Evolutionary conservation across 1,140 invertebrate genomes (phyloP), one percentile per base, ranked within the genome.

Genomic region (Probaryconus sp.): DNA sequence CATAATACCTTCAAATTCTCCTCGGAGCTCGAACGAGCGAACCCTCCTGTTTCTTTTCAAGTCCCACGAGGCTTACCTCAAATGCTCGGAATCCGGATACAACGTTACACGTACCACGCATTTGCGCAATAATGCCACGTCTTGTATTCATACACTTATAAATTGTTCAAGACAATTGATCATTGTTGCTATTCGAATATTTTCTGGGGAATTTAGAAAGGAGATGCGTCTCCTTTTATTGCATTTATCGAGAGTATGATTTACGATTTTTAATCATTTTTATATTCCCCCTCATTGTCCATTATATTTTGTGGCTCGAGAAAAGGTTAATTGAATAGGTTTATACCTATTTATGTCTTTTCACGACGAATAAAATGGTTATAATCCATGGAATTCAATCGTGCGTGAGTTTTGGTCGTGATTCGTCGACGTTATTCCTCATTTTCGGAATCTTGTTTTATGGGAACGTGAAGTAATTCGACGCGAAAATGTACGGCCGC

Each of bases 151-250:
- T 56, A 47, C 13, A 35, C 1, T 47, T 51, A 72, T 56, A 48
- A 63, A 71, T 63, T 71, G 56, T 56, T 40, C 51, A 35, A 71
- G 40, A 76, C 74, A 76, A 76, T 76, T 68, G 68, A 48, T 68
- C 56, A 76, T 76, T 76, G 67, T 76, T 71, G n/a, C n/a, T 5
- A 9, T 21, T 33, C 51, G 4, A 17, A 21, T 11, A 37, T 24
- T 45, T 55, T 63, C 58, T 3, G 51, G 53, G 45, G 71, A 68
- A 61, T 68, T 74, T 68, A 63, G 71, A 69, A 75, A 75, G 64
- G n/a, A n/a, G 72, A 74, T 74, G 58, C 48, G 33, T 14, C 16
- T 9, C n/a, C n/a, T n/a, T n/a, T n/a, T n/a, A n/a, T 13, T 10
- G 18, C 6, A 6, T 63, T n/a, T 3, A 30, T 10, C 1, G 43